Evolutionary conservation across 2,888 invertebrate species (phyloP), one percentile per base, ranked within the genome.

Genomic region (Dione juno): DNA sequence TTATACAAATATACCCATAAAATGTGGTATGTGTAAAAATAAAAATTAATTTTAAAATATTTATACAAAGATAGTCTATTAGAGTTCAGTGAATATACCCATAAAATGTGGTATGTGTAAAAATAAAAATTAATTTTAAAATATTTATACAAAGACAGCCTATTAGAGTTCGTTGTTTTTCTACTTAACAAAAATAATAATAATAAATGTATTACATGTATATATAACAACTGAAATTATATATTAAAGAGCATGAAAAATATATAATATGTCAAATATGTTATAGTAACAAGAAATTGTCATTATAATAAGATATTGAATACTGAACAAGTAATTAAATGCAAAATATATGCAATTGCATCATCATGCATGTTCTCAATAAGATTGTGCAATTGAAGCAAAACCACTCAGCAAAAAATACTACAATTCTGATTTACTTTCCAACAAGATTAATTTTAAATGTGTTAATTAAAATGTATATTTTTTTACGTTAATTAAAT

Each of bases 381-480:
- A 61, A 61, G 21, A 61, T 61, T 61, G 61, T n/a, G n/a, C 61
- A 61, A 61, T 61, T 61, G 61, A 45, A 45, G 28, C 61, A 61
- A 61, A 40, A n/a, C 45, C 35, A 45, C n/a, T 61, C 45, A 35
- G 61, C 61, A 45, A 16, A 61, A 61, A 61, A 43, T 7, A 21
- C 3, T 61, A 11, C 11, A 16, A 61, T 35, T 35, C 37, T 28
- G 16, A 61, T 35, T n/a, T 28, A 61, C 45, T 61, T n/a, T 57
- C 57, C 57, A 57, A 57, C 16, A 40, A 16, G 54, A 54, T 35
- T 10, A 54, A 11, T 5, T n/a, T 14, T 7, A 11, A 8, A 53
- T 28, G 1, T 3, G 11, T 40, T 37, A 40, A 16, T 16, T 13
- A 57, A 57, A 57, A 11, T 37, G n/a, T 48, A 48, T 48, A 16